These are phyloP conservation scores for Poeciliopsis turrubarensis DNA, from an alignment of 2,113 vertebrate genomes.

Conservation along the genomic window DNA sequence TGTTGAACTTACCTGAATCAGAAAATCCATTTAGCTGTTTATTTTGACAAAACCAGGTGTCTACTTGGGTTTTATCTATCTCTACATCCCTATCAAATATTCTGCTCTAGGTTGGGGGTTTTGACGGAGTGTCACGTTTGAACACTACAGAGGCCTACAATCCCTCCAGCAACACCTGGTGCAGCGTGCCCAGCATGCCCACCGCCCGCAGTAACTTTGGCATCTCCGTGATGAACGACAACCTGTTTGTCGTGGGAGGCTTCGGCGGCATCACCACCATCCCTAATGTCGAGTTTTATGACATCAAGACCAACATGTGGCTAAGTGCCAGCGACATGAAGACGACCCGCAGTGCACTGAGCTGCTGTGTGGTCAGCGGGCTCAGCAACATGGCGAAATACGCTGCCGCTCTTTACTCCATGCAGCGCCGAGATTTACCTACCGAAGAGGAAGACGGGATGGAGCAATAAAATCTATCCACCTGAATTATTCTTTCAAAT, in stretches of 20 bases:
- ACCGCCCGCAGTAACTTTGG: slow-evolving; percentile 85
- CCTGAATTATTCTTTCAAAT: slow-evolving; percentile 2
- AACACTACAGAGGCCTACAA: slow-evolving; percentile 45
- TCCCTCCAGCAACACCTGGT: slow-evolving; percentile 80
- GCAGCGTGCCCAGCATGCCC: slow-evolving; percentile 78
- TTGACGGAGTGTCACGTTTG: slow-evolving; percentile 78
- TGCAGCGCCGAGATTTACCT: background rate
- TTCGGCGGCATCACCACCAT: slow-evolving; percentile 44
- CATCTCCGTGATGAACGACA: slow-evolving; percentile 79
- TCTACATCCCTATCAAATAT: slow-evolving; percentile 11
- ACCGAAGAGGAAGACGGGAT: background rate
- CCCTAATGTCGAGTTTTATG: slow-evolving; percentile 41
- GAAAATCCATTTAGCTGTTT: no score
- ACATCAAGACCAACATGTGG: slow-evolving; percentile 75
- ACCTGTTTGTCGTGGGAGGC: slow-evolving; percentile 62
- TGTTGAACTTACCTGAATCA: no score
- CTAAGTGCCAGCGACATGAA: slow-evolving; percentile 75
- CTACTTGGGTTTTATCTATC: background rate
- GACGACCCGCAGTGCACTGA: slow-evolving; percentile 81
- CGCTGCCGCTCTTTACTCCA: background rate
- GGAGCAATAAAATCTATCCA: background rate
- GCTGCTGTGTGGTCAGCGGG: slow-evolving; percentile 85
- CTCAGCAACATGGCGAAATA: slow-evolving; percentile 67
- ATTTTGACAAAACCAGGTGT: background rate
- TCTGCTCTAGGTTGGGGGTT: slow-evolving; percentile 86